Base-by-base conservation (phyloP, 2,113 vertebrate genomes). In the Ramphastos sulfuratus region DNA sequence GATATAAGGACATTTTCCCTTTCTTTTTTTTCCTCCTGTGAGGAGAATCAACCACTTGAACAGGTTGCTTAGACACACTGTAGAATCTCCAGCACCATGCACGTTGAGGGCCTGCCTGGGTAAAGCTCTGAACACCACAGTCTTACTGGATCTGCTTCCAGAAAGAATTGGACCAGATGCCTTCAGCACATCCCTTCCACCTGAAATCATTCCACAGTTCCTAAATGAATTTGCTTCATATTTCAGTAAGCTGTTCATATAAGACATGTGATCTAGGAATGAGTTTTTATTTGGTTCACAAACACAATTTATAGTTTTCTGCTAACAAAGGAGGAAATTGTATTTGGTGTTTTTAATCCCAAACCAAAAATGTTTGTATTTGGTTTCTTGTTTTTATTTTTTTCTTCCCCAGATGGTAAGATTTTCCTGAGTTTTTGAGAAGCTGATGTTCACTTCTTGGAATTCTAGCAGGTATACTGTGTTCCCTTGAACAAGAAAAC, bases 141-240 rank as follows among this genome's bases (percentile, higher is more conserved):
- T 65, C 37, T 55, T 44, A 59, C 9, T 15, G 16, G 54, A 74
- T 12, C 30, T 30, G 12, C 25, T 71, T 67, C 5, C 1, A 73
- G 28, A n/a, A 82, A 0, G 0, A 5, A 4, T 11, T 75, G 21
- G 20, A 77, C 30, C 19, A 6, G 0, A 27, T 20, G n/a, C 8
- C 39, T 86, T 80, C 72, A 75, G 15, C 37, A 85, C 33, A 48
- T 44, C 5, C 14, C 50, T 77, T 76, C 39, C 39, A 92, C n/a
- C 11, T 25, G 13, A 54, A 93, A 79, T 39, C 17, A 69, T 39
- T 50, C 31, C 14, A 70, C 12, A 70, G 3, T 25, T 58, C 54
- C 70, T 23, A 23, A 75, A 73, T 3, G 35, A 58, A 52, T 60
- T 71, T n/a, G 16, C 54, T 74, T 84, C 19, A 20, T 52, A 17